Base-by-base conservation (phyloP, 2,888 invertebrate species). In the Hipparchia semele region DNA sequence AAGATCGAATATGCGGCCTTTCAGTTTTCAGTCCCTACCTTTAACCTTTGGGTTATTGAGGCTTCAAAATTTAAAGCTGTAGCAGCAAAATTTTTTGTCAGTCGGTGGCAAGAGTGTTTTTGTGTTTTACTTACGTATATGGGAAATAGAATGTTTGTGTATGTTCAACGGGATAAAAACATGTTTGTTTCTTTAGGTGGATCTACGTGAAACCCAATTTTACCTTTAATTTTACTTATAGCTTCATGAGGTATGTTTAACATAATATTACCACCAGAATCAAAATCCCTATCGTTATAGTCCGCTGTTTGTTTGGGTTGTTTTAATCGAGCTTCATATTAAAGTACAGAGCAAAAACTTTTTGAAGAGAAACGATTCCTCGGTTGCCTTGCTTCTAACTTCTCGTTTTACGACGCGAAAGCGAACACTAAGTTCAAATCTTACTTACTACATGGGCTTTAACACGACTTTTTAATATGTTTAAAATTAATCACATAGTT, bases 271-370 rank as follows among this genome's bases (percentile, higher is more conserved):
- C 53, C 49, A 7, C 49, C 6, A 49, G 53, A 12, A 54, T 54
- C 53, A 4, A 54, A 54, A 54, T 10, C 2, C 39, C 23, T 23
- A 33, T 6, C 46, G 6, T 46, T 46, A 1, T 0, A 13, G 13
- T 46, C 46, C 46, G 62, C 13, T n/a, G 46, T 13, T 65, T 65
- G 51, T 23, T 33, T 9, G 51, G 12, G n/a, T 33, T 51, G 33
- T 51, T 12, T 23, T 23, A 51, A 12, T 61, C 45, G 45, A 13
- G 45, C 7, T 64, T 33, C 53, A 65, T 53, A 65, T 62, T 49
- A 51, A 64, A 13, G 49, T 64, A 64, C 10, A 65, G 7, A 53
- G 65, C 33, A 39, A 65, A 65, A 65, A 65, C 65, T 65, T 65
- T 65, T 23, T 53, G 65, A 65, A 53, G 65, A 65, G 65, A 33